Conservation (phyloP, 2,888 invertebrate species). For the Xanthia icteritia region DNA sequence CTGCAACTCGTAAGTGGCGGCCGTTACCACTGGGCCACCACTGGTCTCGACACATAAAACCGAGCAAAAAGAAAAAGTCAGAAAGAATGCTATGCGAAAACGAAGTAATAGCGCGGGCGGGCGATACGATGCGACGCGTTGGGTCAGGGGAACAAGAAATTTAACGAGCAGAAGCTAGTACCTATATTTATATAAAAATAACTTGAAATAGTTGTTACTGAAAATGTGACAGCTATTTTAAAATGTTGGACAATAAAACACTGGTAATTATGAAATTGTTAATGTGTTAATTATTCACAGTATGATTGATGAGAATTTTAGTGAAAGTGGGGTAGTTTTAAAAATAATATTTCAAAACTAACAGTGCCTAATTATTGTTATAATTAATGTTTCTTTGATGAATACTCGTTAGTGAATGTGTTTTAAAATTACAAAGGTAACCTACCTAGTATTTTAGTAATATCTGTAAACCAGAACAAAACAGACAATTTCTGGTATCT, state of each 20-base stretch:
- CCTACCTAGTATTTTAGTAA: background rate
- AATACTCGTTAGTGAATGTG: constrained; percentile 29
- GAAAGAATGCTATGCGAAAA: too few species aligned
- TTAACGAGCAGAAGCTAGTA: too few species aligned
- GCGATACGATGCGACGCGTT: too few species aligned
- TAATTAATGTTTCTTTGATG: constrained; percentile 40
- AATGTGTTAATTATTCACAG: constrained; percentile 55
- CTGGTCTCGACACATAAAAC: too few species aligned
- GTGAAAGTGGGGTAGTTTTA: constrained; percentile 23
- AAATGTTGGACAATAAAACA: constrained; percentile 37
- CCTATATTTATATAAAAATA: constrained; percentile 18
- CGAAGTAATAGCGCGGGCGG: too few species aligned
- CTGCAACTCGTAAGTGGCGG: too few species aligned
- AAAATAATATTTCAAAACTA: constrained; percentile 16
- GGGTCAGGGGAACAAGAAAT: too few species aligned
- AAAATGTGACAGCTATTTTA: constrained; percentile 30
- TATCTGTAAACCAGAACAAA: background rate
- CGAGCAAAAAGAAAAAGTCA: too few species aligned
- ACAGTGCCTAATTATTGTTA: constrained; percentile 6
- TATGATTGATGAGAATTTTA: constrained; percentile 54
- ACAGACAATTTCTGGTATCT: too few species aligned
- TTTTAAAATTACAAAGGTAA: background rate
- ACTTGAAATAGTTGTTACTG: constrained; percentile 45
- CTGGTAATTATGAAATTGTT: constrained; percentile 54
- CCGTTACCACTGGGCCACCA: too few species aligned